phyloP scores from a whole-genome alignment of 1,140 invertebrate species.

The Drosophila sproati region DNA sequence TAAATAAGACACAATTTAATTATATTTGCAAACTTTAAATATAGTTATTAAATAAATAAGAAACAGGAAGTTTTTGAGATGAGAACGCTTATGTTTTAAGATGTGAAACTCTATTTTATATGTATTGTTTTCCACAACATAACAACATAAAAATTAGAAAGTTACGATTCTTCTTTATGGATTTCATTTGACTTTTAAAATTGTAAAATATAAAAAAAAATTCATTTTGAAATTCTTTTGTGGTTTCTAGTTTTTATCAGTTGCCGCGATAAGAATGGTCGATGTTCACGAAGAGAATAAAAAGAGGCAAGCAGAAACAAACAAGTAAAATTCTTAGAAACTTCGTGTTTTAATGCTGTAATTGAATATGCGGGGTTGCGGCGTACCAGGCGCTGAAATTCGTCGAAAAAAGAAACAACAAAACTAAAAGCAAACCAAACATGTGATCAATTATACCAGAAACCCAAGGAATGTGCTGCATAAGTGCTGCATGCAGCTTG shows the following conservation, averaged over 20 bases:
- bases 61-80: neutral
- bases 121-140: neutral
- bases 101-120: too few species aligned
- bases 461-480: slow-evolving; percentile 9
- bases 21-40: neutral
- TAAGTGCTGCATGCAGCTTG: neutral
- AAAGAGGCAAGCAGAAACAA: slow-evolving; percentile 22
- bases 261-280: slow-evolving; percentile 30
- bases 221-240: neutral
- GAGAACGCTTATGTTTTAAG: too few species aligned
- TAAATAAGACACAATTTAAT: neutral
- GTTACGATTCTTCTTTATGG: too few species aligned
- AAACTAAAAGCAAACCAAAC: neutral
- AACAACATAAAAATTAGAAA: neutral
- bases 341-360: slow-evolving; percentile 36
- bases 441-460: slow-evolving; percentile 25
- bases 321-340: slow-evolving; percentile 39
- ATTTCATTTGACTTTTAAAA: too few species aligned
- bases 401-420: neutral
- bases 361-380: slow-evolving; percentile 45
- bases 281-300: slow-evolving; percentile 13
- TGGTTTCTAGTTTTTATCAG: slow-evolving; percentile 21
- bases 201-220: too few species aligned
- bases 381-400: slow-evolving; percentile 7
- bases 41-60: neutral